These are phyloP conservation scores for Octopus sinensis DNA, from an alignment of 1,140 invertebrate species.

Conservation along the genomic window DNA sequence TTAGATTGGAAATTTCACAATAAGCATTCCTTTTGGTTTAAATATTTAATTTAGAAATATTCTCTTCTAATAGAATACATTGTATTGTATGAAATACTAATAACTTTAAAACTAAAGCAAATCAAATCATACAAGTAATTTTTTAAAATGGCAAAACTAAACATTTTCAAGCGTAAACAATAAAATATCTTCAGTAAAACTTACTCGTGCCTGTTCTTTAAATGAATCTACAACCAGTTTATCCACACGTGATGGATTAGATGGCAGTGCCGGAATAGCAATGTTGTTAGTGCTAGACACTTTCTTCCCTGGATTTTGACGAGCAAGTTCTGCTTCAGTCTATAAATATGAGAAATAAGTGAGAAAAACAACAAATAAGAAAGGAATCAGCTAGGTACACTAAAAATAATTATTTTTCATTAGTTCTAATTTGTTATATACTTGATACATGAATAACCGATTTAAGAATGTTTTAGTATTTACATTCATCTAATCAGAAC, in stretches of 20 bases:
- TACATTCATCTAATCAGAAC: no score
- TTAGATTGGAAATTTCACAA: conserved; percentile 12
- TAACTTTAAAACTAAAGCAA: no score
- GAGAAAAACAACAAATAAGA: neutral
- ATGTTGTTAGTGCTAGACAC: conserved; percentile 80
- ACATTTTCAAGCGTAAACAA: no score
- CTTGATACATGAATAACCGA: no score
- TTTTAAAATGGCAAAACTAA: no score
- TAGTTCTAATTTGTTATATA: no score
- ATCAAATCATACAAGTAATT: no score
- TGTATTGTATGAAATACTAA: no score
- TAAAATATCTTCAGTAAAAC: conserved; percentile 10
- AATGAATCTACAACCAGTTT: conserved; percentile 79
- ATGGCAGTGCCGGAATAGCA: conserved; percentile 74
- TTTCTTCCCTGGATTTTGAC: conserved; percentile 76
- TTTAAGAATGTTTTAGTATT: no score
- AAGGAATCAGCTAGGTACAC: no score
- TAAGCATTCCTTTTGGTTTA: neutral
- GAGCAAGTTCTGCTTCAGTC: conserved; percentile 77
- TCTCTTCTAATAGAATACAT: neutral
- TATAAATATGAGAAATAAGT: conserved; percentile 30
- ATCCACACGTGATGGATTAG: conserved; percentile 79
- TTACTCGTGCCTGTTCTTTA: conserved; percentile 71
- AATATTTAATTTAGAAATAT: neutral
- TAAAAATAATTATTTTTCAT: no score